phyloP scores from a whole-genome alignment of 1,140 invertebrate species.

The Bombus turneri region DNA sequence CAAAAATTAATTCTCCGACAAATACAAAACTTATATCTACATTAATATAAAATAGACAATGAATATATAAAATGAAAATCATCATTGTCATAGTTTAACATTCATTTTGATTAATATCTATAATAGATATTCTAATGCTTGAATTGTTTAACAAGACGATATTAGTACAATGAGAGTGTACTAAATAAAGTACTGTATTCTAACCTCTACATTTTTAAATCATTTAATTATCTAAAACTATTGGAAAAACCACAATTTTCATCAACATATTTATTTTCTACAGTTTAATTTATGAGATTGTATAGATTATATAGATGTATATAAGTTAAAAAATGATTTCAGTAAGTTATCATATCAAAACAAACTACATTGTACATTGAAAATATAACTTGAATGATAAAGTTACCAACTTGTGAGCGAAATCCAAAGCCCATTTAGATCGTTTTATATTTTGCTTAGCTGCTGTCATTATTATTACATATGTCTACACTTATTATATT shows the following conservation, averaged over 20 bases:
- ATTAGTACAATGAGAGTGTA: background rate
- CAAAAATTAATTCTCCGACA: background rate
- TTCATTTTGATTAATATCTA: background rate
- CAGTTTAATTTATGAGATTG: background rate
- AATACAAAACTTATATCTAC: background rate
- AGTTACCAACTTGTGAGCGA: constrained; percentile 79
- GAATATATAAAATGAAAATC: background rate
- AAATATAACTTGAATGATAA: constrained; percentile 14
- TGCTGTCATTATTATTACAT: constrained; percentile 55
- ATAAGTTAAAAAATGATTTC: background rate
- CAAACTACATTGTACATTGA: background rate
- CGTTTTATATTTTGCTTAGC: constrained; percentile 76
- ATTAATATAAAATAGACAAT: background rate
- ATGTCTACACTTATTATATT: background rate
- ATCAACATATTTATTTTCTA: background rate
- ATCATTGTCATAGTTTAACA: background rate
- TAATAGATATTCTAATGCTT: constrained; percentile 1
- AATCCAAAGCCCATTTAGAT: constrained; percentile 82
- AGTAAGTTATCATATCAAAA: background rate
- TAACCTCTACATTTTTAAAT: constrained; percentile 27
- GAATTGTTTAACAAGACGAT: background rate
- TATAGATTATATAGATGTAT: background rate
- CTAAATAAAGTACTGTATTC: background rate
- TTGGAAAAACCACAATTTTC: background rate
- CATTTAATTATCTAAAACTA: background rate